Evolutionary conservation across 30 jellyfish, hydroid and myxozoan species (phyloP).

Genomic region (Pseudorhiza aurosa): DNA sequence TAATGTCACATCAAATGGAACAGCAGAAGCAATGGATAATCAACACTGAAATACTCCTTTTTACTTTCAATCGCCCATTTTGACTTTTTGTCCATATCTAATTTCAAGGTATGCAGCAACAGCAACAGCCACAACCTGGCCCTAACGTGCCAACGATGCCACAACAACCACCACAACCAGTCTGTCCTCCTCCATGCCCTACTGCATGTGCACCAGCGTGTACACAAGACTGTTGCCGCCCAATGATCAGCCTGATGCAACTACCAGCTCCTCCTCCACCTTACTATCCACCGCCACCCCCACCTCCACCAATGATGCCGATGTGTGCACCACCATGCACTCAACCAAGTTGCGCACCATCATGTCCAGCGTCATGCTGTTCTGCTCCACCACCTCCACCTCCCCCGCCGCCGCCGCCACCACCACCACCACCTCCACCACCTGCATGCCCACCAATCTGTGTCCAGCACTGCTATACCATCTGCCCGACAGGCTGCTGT

Average conservation of each 20-base stretch:
- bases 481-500: slow-evolving; percentile 78
- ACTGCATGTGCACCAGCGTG: slow-evolving; percentile 95
- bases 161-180: slow-evolving; percentile 66
- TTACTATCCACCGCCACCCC: slow-evolving; percentile 55
- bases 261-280: slow-evolving; percentile 92
- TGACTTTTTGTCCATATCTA: too few relatives aligned
- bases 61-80: too few relatives aligned
- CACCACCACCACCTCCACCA: slow-evolving; percentile 88
- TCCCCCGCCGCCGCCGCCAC: slow-evolving; percentile 97
- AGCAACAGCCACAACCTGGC: slow-evolving; percentile 34
- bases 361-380: slow-evolving; percentile 84
- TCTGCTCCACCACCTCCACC: slow-evolving; percentile 75
- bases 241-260: slow-evolving; percentile 57
- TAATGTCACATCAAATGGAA: too few relatives aligned
- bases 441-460: slow-evolving; percentile 80
- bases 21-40: too few relatives aligned
- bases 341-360: slow-evolving; percentile 86
- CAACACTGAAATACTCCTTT: too few relatives aligned
- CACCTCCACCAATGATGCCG: slow-evolving; percentile 32
- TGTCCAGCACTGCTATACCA: slow-evolving; percentile 66
- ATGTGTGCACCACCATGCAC: slow-evolving; percentile 81
- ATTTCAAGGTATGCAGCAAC: slow-evolving; percentile 21
- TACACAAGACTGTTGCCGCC: slow-evolving; percentile 88
- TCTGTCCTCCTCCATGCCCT: slow-evolving; percentile 87
- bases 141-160: slow-evolving; percentile 66